A percentile compares a stretch with the other conserved stretches of the same genome.
phyloP scores from a whole-genome alignment of 2,888 invertebrate species.

The Polyommatus iphigenia region DNA sequence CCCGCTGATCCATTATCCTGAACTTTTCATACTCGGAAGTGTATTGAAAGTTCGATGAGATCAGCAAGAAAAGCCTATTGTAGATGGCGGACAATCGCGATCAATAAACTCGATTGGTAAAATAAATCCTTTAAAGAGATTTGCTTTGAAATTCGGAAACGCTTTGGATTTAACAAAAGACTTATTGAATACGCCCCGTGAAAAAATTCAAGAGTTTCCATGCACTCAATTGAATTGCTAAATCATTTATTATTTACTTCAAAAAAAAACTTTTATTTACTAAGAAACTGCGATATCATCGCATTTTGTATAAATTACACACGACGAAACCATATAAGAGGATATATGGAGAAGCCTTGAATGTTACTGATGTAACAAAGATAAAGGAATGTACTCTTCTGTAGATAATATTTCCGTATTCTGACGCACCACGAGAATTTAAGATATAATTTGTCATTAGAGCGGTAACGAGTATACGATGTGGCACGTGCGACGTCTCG shows the following conservation, averaged over 20 bases:
- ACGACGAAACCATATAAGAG: background rate
- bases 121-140: constrained; percentile 29
- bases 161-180: constrained; percentile 17
- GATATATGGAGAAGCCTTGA: background rate
- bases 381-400: background rate
- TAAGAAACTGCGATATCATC: background rate
- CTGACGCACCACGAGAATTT: constrained; percentile 48
- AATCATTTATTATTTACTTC: background rate
- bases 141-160: background rate
- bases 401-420: background rate
- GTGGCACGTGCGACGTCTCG: constrained; percentile 60
- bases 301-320: background rate
- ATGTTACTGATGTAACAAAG: background rate
- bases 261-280: too few relatives aligned
- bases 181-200: constrained; percentile 2
- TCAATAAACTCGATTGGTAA: constrained; percentile 26
- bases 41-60: constrained; percentile 72
- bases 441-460: constrained; percentile 63
- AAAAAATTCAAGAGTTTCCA: constrained; percentile 1
- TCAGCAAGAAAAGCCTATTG: constrained; percentile 51
- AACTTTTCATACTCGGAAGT: constrained; percentile 79
- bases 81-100: constrained; percentile 45
- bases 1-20: constrained; percentile 77
- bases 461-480: constrained; percentile 71
- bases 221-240: background rate